Percentiles rank a stretch among this genome's conserved stretches.
phyloP scores from a whole-genome alignment of 1,140 invertebrate species.

The Drosophila triauraria region DNA sequence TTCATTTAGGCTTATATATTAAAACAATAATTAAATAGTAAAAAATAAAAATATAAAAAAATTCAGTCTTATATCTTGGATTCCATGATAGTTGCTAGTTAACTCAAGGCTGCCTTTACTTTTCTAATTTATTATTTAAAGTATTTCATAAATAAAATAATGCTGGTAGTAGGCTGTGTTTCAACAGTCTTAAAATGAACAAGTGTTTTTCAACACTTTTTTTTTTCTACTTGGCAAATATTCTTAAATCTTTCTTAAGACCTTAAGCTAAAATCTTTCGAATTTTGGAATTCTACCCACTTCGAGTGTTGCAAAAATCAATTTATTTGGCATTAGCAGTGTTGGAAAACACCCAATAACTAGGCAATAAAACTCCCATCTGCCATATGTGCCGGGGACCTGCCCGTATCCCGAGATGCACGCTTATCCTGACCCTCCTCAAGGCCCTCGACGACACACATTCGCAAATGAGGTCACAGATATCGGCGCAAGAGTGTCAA shows the following conservation, averaged over 20 bases:
- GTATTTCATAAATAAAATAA: background rate
- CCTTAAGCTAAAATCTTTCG: too few relatives aligned
- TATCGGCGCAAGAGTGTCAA: slow-evolving; percentile 79
- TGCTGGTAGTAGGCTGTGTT: too few relatives aligned
- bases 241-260: too few relatives aligned
- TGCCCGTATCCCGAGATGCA: slow-evolving; percentile 31
- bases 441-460: slow-evolving; percentile 72
- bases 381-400: background rate
- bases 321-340: background rate
- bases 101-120: background rate
- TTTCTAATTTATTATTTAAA: background rate
- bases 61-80: background rate
- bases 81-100: background rate
- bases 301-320: background rate
- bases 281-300: background rate
- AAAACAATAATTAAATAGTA: too few relatives aligned
- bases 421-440: slow-evolving; percentile 73
- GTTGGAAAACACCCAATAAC: background rate
- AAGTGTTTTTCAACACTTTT: background rate
- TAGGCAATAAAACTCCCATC: background rate
- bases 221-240: too few relatives aligned
- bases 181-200: background rate
- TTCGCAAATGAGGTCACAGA: slow-evolving; percentile 78
- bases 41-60: too few relatives aligned
- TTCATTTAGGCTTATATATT: background rate